These are phyloP conservation scores for Cyanoliseus patagonus DNA, from an alignment of 2,113 vertebrate genomes.

Conservation along the genomic window DNA sequence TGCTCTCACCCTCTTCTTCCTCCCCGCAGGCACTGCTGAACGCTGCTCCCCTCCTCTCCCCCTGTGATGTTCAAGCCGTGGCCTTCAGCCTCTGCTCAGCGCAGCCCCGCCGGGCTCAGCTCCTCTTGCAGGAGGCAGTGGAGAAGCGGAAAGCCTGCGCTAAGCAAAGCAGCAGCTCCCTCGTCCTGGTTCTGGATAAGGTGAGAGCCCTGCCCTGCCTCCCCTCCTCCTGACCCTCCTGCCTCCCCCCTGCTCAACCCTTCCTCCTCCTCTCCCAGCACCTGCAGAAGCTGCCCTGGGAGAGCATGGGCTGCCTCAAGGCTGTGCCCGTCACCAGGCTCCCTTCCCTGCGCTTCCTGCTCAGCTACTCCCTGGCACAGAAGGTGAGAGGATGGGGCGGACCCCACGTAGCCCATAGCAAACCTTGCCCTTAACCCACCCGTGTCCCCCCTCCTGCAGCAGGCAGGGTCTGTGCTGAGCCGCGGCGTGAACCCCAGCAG, in stretches of 20 bases:
- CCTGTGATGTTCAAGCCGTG: slow-evolving; percentile 73
- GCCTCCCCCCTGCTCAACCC: neutral
- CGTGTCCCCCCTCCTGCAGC: neutral
- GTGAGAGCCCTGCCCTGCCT: slow-evolving; percentile 52
- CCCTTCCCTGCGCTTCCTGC: slow-evolving; percentile 85
- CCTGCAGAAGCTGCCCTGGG: slow-evolving; percentile 92
- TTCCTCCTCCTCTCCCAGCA: slow-evolving; percentile 70
- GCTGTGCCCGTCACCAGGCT: slow-evolving; percentile 82
- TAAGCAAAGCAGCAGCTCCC: slow-evolving; percentile 57
- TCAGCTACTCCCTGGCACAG: slow-evolving; percentile 78
- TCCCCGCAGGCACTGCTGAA: slow-evolving; percentile 75
- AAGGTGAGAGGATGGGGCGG: slow-evolving; percentile 65
- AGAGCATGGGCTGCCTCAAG: slow-evolving; percentile 81
- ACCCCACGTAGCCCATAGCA: accelerated
- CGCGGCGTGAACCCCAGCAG: slow-evolving; percentile 78
- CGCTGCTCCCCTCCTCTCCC: slow-evolving; percentile 70
- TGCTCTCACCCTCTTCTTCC: neutral
- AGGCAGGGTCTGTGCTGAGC: slow-evolving; percentile 72
- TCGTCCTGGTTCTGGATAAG: slow-evolving; percentile 89
- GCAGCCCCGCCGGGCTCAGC: slow-evolving; percentile 60
- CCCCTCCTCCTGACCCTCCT: too few species aligned
- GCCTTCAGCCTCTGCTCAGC: slow-evolving; percentile 69
- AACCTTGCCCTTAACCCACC: too few species aligned
- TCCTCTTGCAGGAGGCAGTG: slow-evolving; percentile 71
- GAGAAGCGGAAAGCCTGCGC: slow-evolving; percentile 31